phyloP scores from a whole-genome alignment of 2,888 invertebrate species.

The Melipona beecheii region DNA sequence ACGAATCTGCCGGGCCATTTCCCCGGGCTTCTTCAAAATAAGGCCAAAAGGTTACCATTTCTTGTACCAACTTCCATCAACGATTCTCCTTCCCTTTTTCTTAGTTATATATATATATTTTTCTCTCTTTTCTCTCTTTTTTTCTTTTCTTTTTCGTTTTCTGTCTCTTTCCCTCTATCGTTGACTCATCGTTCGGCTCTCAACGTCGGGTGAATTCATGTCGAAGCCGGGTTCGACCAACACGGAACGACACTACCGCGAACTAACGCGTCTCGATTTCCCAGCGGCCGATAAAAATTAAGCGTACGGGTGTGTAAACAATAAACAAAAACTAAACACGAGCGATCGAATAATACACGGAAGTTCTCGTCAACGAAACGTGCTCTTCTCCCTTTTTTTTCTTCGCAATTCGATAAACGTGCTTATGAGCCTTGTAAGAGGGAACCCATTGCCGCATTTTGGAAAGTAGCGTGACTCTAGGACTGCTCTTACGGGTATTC shows the following conservation, averaged over 20 bases:
- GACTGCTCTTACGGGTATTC: not conserved
- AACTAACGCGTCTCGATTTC: not conserved
- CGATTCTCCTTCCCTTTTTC: not conserved
- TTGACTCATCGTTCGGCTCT: not conserved
- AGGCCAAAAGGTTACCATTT: slow-evolving; percentile 60
- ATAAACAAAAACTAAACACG: slow-evolving; percentile 38
- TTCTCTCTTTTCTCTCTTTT: not conserved
- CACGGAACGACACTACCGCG: slow-evolving; percentile 1
- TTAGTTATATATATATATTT: too few relatives aligned
- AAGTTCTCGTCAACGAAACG: slow-evolving; percentile 45
- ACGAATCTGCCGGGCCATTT: slow-evolving; percentile 74
- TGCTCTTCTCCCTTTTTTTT: slow-evolving; percentile 17
- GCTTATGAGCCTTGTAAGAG: not conserved
- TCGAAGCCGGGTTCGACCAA: not conserved
- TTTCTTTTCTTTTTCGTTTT: not conserved
- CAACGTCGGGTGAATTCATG: not conserved
- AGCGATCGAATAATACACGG: slow-evolving; percentile 32
- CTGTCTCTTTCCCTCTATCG: not conserved
- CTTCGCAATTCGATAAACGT: slow-evolving; percentile 20
- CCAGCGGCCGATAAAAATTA: slow-evolving; percentile 37
- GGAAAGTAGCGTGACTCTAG: not conserved
- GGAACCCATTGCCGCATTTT: not conserved
- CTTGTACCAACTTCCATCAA: not conserved
- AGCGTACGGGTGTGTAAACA: slow-evolving; percentile 36
- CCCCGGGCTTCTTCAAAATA: slow-evolving; percentile 74